Evolutionary conservation across 2,113 vertebrate species (phyloP), one percentile per base, ranked within the genome.

Genomic region (Nettapus auritus): DNA sequence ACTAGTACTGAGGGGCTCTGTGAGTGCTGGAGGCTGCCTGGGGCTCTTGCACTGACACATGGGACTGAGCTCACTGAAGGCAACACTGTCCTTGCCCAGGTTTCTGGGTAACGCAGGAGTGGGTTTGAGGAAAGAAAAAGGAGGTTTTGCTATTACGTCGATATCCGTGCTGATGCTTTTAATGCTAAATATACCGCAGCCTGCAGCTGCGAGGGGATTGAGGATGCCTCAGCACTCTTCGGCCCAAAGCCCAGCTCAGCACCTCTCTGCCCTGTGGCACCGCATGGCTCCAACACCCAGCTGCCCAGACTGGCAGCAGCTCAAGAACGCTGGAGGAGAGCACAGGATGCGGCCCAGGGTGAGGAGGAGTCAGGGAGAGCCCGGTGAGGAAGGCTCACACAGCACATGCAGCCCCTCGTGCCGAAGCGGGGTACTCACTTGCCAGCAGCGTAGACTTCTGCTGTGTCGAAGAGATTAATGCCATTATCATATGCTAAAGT

Each of bases 391-490:
- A 74, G 31, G 44, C 56, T 29, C 17, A 36, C 19, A 29, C 48
- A 53, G 48, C 69, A 26, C 28, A 38, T 16, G 12, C 50, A 52
- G 50, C n/a, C 36, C 56, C 42, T 11, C 2, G 33, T 34, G 53
- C 6, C 6, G 13, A n/a, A 66, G 75, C 1, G 13, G 23, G 88
- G 68, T 95, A 99, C 99, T 93, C 98, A 99, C 99, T 99, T 99
- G 93, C 99, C 99, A 4, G 99, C 99, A 3, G 99, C 99, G 9
- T 99, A 99, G 96, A 99, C 99, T 90, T 99, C 99, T 3, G 99
- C 99, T 0, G 99, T 99, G 96, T 99, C 99, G 28, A 99, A 99
- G 96, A 99, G 99, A 98, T 99, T 99, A 98, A 99, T 99, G 97
- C 99, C 99, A 3, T 99, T 99, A 97, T 99, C 99, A 8, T 99